These are phyloP conservation scores for Torymus texanus DNA, from an alignment of 2,888 invertebrate species.

Conservation along the genomic window DNA sequence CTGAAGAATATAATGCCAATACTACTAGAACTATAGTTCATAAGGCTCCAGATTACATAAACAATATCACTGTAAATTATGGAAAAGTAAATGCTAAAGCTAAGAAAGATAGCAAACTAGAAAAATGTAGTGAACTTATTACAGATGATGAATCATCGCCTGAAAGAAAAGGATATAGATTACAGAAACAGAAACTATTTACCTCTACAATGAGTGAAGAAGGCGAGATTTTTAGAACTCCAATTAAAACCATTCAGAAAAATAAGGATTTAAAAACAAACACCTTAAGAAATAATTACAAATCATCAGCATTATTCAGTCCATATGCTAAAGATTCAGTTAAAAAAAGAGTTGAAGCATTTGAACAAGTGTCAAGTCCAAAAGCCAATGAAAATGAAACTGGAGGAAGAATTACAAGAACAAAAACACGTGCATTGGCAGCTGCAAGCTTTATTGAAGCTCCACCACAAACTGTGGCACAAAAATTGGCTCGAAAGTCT, in stretches of 20 bases:
- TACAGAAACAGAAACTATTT: conserved; percentile 47
- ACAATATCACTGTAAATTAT: neutral
- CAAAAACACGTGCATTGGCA: conserved; percentile 79
- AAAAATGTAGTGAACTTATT: conserved; percentile 64
- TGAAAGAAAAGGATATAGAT: conserved; percentile 59
- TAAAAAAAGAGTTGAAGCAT: conserved; percentile 79
- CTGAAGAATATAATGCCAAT: conserved; percentile 13
- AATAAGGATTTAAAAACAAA: conserved; percentile 42
- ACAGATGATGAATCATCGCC: conserved; percentile 73
- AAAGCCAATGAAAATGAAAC: conserved; percentile 60
- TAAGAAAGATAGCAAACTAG: conserved; percentile 44
- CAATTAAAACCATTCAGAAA: conserved; percentile 58
- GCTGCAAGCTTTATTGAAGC: conserved; percentile 58
- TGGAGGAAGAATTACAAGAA: conserved; percentile 76
- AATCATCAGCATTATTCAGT: conserved; percentile 75
- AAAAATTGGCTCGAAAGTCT: conserved; percentile 70
- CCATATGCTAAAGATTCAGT: conserved; percentile 79
- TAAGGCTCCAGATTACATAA: neutral
- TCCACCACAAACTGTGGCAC: conserved; percentile 57
- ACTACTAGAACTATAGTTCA: no score
- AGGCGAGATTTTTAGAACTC: conserved; percentile 63
- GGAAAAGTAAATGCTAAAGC: conserved; percentile 2
- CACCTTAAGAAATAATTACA: conserved; percentile 66
- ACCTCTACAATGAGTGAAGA: conserved; percentile 58
- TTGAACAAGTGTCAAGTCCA: conserved; percentile 76